Evolutionary conservation across 2,797 vertebrate species (phyloP).

Genomic region (Enoplosus armatus): DNA sequence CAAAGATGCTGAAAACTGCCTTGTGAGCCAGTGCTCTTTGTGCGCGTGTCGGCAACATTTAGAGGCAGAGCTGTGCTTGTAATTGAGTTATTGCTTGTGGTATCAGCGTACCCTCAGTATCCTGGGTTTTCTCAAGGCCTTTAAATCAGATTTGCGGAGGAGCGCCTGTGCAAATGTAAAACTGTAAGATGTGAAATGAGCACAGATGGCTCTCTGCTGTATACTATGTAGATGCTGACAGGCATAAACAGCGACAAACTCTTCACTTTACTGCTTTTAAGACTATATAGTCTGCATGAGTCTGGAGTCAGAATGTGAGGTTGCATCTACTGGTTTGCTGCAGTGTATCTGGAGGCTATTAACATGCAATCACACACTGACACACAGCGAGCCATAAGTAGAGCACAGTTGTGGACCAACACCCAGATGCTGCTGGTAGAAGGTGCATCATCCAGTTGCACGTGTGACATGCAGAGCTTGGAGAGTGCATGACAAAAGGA

Average conservation of each 20-base stretch:
- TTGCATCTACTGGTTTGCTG: background rate
- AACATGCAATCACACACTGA: conserved; percentile 10
- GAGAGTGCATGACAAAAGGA: background rate
- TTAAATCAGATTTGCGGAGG: background rate
- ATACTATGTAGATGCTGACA: background rate
- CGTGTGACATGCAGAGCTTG: conserved; percentile 10
- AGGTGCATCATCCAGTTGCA: conserved; percentile 44
- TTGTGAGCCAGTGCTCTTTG: background rate
- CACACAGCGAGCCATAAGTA: conserved; percentile 23
- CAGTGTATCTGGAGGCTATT: background rate
- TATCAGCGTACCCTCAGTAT: background rate
- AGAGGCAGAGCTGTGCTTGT: background rate
- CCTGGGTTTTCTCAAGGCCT: background rate
- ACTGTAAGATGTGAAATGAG: conserved; percentile 3
- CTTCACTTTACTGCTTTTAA: background rate
- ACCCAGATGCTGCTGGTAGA: conserved; percentile 41
- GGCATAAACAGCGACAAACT: background rate
- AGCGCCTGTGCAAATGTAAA: background rate
- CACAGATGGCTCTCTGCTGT: background rate
- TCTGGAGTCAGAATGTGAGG: background rate
- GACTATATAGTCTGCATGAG: background rate
- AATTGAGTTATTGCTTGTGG: background rate
- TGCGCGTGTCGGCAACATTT: background rate
- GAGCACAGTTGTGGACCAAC: conserved; percentile 33
- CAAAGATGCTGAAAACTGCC: background rate